phyloP scores from a whole-genome alignment of 1,140 invertebrate species.

The Sycobia sp. region DNA sequence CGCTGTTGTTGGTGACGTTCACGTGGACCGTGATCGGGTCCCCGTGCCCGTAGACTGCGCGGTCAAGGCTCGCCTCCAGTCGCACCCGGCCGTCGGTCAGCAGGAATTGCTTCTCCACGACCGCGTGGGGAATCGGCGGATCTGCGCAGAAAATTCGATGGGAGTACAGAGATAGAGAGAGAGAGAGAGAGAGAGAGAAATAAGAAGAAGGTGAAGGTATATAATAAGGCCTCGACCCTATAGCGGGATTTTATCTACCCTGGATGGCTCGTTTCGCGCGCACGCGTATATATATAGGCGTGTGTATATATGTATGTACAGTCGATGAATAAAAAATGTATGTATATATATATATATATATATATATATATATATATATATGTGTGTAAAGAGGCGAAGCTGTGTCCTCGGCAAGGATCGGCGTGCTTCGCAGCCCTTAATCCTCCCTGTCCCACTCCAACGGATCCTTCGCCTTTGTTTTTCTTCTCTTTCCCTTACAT shows the following conservation, averaged over 20 bases:
- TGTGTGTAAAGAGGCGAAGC: not conserved
- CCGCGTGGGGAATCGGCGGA: constrained; percentile 54
- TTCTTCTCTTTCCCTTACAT: too few relatives aligned
- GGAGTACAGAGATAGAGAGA: constrained; percentile 10
- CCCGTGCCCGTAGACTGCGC: constrained; percentile 90
- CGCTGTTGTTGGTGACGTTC: constrained; percentile 90
- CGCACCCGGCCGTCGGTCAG: constrained; percentile 72
- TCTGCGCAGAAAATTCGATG: constrained; percentile 46
- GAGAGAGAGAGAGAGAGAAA: too few relatives aligned
- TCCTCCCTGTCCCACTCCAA: too few relatives aligned
- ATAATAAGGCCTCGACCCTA: too few relatives aligned
- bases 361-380: not conserved
- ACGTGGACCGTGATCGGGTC: constrained; percentile 89
- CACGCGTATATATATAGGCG: too few relatives aligned
- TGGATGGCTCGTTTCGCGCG: too few relatives aligned
- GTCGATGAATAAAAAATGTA: too few relatives aligned
- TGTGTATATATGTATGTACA: too few relatives aligned
- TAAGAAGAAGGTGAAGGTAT: constrained; percentile 18
- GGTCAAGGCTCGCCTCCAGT: constrained; percentile 90
- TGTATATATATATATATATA: not conserved
- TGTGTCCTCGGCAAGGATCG: too few relatives aligned
- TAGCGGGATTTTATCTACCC: too few relatives aligned
- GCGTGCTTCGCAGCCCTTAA: too few relatives aligned
- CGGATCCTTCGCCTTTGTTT: too few relatives aligned
- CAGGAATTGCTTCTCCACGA: constrained; percentile 67